Base-by-base conservation (phyloP, 1,140 invertebrate species). In the Drosophila bifasciata region DNA sequence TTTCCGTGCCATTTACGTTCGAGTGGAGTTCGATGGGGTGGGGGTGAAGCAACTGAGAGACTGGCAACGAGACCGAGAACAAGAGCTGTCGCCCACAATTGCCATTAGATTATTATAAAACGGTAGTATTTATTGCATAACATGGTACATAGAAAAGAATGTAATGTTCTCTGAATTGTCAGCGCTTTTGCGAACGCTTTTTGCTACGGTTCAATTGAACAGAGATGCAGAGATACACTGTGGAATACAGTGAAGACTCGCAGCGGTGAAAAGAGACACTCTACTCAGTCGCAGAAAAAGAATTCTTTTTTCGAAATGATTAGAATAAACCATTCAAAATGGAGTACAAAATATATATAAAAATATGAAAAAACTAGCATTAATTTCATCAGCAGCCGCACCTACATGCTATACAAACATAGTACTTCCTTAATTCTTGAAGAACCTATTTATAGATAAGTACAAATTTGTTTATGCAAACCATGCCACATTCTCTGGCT, bases 31-130 rank as follows among this genome's bases (percentile, higher is more conserved):
- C 15, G 16, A 28, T 60, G 60, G 53, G 53, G 53, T 21, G 15
- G 52, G 32, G 23, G 21, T 6, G 46, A 2, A 49, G n/a, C n/a
- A 25, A 48, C 32, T n/a, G n/a, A n/a, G 19, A 25, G 23, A 28
- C 23, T 59, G 39, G 52, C 25, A 58, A 45, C 60, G 19, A 25
- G 23, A 28, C 23, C 74, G 39, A 60, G 46, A 58, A 53, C 67
- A 57, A 53, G 64, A 76, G 70, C 64, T 52, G 60, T 78, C 46
- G 52, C 58, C 75, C 68, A 64, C 79, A 83, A 77, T 51, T 77
- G 75, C 88, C 76, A 89, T 90, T 86, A 69, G 88, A 90, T 86
- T 89, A 79, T 86, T 89, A 79, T 89, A 86, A 89, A 86, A 83
- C 76, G 56, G 44, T 55, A 69, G 61, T 90, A 90, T 90, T 90